phyloP scores from a whole-genome alignment of 2,113 vertebrate species.

The Euleptes europaea region DNA sequence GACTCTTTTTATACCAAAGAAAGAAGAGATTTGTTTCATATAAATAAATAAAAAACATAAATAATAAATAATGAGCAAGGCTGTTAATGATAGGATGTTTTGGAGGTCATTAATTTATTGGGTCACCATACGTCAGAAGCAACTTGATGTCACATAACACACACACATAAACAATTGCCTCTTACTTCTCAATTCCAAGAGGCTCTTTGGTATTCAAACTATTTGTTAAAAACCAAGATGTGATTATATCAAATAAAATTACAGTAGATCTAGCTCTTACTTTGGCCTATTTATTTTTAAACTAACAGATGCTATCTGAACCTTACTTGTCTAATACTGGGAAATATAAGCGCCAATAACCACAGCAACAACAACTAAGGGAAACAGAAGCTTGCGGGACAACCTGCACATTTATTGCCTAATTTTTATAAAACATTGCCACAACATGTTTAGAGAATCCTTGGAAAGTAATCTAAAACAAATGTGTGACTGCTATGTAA shows the following conservation, averaged over 20 bases:
- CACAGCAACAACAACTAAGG: neutral
- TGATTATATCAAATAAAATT: neutral
- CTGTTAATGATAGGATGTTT: no score
- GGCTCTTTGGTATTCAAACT: slow-evolving; percentile 5
- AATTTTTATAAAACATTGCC: neutral
- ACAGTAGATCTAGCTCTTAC: slow-evolving; percentile 1
- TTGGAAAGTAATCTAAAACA: neutral
- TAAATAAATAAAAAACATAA: neutral
- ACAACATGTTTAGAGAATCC: neutral
- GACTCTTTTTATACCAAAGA: neutral
- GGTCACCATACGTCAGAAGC: no score
- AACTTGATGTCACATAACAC: no score
- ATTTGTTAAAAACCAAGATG: neutral
- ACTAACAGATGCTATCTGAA: neutral
- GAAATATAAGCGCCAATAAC: neutral
- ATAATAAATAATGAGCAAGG: no score
- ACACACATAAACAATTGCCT: neutral
- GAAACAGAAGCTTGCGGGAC: neutral
- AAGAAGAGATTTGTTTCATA: neutral
- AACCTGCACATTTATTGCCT: neutral
- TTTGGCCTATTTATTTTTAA: neutral
- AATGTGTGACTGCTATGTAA: neutral
- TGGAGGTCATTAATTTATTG: no score
- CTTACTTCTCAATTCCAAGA: neutral
- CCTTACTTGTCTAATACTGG: neutral